Base-by-base conservation (phyloP, 2,113 vertebrate genomes). In the Pardalotus punctatus region DNA sequence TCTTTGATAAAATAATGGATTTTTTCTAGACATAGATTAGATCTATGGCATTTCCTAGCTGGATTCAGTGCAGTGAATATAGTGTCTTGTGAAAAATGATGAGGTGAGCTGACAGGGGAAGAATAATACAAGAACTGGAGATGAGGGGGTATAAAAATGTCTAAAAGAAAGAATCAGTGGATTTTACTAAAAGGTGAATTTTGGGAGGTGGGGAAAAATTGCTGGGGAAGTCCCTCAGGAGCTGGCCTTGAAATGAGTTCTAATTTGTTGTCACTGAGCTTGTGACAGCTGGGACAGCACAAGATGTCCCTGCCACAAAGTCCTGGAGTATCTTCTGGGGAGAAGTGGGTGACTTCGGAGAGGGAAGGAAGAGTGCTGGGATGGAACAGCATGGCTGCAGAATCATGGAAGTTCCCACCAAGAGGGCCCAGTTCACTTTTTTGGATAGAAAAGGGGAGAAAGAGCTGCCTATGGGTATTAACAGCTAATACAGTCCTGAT, bases 1-100 rank as follows among this genome's bases (percentile, higher is more conserved):
- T 58, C 38, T 88, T 62, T 62, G 71, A 92, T 92, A 93, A 92
- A 88, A 86, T 66, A 86, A 81, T 70, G 76, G 45, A n/a, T 70
- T 94, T 92, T 95, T 40, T 83, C 67, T 54, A 81, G 89, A 42
- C 15, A 3, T 48, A 73, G 79, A 81, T 94, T 90, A 86, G 45
- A 70, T 86, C 80, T 62, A 2, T 81, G 64, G 54, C 35, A 86
- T 93, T 93, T 93, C 23, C 62, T 62, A 73, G 29, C 42, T 93
- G 90, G 42, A 72, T 80, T 82, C 53, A 65, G 54, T 43, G 42
- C 65, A 72, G 54, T 36, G 43, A 57, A 77, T 77, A 12, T 9
- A 58, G 38, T 73, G 66, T 29, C 88, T 50, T 35, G 53, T 70
- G 54, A 83, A 85, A 95, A 93, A 91, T 27, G 17, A 51, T 5